phyloP scores from a whole-genome alignment of 53 echinoderm and acorn worm genomes.

The Pentamera pediparva region DNA sequence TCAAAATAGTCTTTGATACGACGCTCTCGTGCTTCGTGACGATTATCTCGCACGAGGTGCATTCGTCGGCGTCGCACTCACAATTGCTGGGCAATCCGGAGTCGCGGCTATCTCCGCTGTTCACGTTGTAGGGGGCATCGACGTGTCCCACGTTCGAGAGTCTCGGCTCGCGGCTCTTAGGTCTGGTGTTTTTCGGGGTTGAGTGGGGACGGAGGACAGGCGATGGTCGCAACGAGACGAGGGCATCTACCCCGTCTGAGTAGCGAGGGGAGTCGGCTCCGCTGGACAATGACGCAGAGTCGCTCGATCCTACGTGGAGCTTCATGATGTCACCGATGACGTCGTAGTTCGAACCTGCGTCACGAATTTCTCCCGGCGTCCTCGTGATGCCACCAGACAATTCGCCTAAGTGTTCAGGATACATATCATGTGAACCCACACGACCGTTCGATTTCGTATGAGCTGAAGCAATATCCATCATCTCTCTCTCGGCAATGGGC shows the following conservation, averaged over 20 bases:
- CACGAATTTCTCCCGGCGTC: background rate
- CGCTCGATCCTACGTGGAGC: background rate
- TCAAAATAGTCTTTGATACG: slow-evolving; percentile 2
- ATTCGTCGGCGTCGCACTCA: background rate
- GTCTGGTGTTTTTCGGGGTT: background rate
- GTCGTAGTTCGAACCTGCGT: background rate
- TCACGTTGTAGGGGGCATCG: background rate
- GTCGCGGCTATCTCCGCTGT: background rate
- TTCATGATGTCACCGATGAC: background rate
- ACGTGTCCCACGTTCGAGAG: background rate
- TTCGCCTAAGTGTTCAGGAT: background rate
- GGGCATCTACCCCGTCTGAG: background rate
- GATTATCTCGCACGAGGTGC: slow-evolving; percentile 16
- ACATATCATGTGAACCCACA: background rate
- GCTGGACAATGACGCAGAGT: background rate
- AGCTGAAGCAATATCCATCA: slow-evolving; percentile 3
- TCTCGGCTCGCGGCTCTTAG: background rate
- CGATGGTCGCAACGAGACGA: background rate
- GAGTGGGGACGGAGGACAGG: background rate
- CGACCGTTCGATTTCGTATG: background rate
- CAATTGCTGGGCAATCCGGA: background rate
- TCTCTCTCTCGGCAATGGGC: background rate
- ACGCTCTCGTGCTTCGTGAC: slow-evolving; percentile 25
- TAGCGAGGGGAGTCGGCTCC: background rate
- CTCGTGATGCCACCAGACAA: background rate